Evolutionary conservation across 2,888 invertebrate species (phyloP).

Genomic region (Epirrita christyi): DNA sequence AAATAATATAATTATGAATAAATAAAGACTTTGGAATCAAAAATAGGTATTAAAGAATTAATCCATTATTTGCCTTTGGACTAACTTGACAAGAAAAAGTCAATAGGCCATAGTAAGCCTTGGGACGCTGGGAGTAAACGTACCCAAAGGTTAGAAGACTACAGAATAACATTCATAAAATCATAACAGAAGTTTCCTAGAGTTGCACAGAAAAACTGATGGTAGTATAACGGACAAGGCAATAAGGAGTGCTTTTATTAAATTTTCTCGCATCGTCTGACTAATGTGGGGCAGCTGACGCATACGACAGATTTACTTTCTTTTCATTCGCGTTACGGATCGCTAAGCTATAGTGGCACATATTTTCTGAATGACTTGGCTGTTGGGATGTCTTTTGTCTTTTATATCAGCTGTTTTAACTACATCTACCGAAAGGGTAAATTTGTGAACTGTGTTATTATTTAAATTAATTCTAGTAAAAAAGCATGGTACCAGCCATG

Average conservation of each 20-base stretch:
- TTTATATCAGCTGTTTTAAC: slow-evolving; percentile 12
- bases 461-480: no score
- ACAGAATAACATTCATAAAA: not conserved
- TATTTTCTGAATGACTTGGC: slow-evolving; percentile 34
- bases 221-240: slow-evolving; percentile 49
- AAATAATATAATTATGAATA: no score
- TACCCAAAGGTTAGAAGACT: no score
- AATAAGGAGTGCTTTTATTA: slow-evolving; percentile 79
- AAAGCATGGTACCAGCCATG: no score
- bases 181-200: slow-evolving; percentile 6
- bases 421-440: not conserved
- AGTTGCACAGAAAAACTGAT: slow-evolving; percentile 41
- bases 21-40: no score
- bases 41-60: no score
- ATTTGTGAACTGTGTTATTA: not conserved
- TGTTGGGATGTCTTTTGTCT: slow-evolving; percentile 14
- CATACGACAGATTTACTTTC: slow-evolving; percentile 68
- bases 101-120: no score
- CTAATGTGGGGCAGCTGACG: slow-evolving; percentile 81
- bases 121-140: no score
- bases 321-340: slow-evolving; percentile 60
- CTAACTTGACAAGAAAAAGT: no score
- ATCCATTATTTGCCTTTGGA: no score
- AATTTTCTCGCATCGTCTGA: slow-evolving; percentile 80
- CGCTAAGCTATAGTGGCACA: slow-evolving; percentile 45